phyloP scores from a whole-genome alignment of 2,797 vertebrate species.

The Manis pentadactyla region DNA sequence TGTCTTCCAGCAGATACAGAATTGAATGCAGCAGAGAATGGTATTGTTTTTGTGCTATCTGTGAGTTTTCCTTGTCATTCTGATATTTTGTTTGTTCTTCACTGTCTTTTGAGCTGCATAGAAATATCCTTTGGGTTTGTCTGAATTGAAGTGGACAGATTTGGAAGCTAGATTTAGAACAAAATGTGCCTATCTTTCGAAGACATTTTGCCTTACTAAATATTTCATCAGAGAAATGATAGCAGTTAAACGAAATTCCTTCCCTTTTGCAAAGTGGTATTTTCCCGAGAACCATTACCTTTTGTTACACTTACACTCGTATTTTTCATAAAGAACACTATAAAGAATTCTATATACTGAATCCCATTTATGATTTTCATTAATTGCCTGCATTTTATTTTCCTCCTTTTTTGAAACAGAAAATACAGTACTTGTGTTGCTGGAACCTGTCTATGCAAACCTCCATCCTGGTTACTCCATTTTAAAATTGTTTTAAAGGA shows the following conservation, averaged over 20 bases:
- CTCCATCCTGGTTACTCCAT: too few relatives aligned
- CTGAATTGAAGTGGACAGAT: neutral
- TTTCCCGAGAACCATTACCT: neutral
- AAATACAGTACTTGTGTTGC: neutral
- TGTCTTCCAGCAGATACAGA: neutral
- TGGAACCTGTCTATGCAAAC: neutral
- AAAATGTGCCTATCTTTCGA: neutral
- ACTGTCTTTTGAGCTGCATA: neutral
- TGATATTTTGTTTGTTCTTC: neutral
- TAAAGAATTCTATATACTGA: neutral
- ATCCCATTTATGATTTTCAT: neutral
- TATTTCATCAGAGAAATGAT: neutral
- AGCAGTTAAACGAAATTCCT: neutral
- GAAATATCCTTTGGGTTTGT: neutral
- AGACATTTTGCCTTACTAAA: neutral
- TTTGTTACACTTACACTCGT: neutral
- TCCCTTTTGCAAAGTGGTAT: neutral
- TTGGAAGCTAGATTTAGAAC: neutral
- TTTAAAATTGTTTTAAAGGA: neutral
- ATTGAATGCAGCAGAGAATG: neutral
- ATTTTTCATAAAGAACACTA: too few relatives aligned
- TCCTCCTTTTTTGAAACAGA: neutral
- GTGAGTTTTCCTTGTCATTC: neutral
- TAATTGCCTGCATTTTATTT: neutral
- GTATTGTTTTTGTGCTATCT: neutral